phyloP scores from a whole-genome alignment of 1,140 invertebrate species.

The Philaenus spumarius region DNA sequence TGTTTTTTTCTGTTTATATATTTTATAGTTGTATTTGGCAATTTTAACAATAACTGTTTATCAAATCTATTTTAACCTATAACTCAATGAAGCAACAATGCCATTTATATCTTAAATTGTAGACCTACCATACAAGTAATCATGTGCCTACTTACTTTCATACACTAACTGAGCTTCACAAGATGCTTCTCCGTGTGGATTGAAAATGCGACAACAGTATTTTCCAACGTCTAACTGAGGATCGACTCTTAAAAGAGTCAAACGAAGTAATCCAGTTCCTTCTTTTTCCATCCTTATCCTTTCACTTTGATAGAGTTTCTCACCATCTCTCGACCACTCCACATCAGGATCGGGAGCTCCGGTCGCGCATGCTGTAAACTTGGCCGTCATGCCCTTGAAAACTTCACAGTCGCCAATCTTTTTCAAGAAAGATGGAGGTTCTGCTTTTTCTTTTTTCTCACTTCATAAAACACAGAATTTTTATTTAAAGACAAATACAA shows the following conservation, averaged over 20 bases:
- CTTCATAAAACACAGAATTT: conserved; percentile 40
- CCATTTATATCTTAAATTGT: too few species aligned
- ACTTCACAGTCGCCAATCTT: conserved; percentile 82
- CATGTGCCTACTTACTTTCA: conserved; percentile 74
- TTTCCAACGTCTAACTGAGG: conserved; percentile 67
- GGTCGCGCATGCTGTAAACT: conserved; percentile 82
- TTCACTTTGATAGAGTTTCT: conserved; percentile 70
- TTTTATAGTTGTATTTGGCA: too few species aligned
- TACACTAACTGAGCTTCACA: conserved; percentile 74
- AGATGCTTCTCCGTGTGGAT: conserved; percentile 74
- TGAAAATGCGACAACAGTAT: conserved; percentile 74
- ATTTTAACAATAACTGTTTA: too few species aligned
- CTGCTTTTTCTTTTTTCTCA: conserved; percentile 63
- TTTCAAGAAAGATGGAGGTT: conserved; percentile 82
- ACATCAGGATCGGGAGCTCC: conserved; percentile 81
- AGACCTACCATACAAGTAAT: too few species aligned
- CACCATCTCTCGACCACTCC: conserved; percentile 75
- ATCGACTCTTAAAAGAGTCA: conserved; percentile 66
- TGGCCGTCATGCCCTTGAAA: conserved; percentile 79
- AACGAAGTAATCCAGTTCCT: conserved; percentile 66
- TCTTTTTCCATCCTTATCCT: conserved; percentile 76
- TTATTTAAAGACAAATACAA: conserved; percentile 19
- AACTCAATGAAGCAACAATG: too few species aligned
- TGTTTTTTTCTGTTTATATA: too few species aligned
- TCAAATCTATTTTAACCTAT: too few species aligned